Conservation (phyloP, 2,888 invertebrate species). For the Scaptomyza flava region DNA sequence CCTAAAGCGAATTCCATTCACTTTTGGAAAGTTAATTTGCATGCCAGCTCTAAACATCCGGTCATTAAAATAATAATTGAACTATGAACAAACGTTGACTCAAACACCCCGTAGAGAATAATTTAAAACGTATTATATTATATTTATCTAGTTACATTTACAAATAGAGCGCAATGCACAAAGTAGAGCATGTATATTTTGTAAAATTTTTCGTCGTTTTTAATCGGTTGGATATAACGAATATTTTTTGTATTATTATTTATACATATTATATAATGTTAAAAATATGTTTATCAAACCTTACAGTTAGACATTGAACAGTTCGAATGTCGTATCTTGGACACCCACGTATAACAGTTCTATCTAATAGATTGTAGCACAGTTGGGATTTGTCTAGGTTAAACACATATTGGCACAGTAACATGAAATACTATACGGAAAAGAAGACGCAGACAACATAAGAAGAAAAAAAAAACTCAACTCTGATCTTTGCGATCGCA, state of each 20-base stretch:
- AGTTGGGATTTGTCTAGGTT: slow-evolving; percentile 20
- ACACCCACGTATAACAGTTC: slow-evolving; percentile 39
- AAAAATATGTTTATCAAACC: slow-evolving; percentile 51
- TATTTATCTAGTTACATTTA: slow-evolving; percentile 40
- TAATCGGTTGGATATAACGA: slow-evolving; percentile 11
- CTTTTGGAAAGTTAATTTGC: slow-evolving; percentile 58
- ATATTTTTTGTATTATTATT: slow-evolving; percentile 30
- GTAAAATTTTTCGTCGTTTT: slow-evolving; percentile 41
- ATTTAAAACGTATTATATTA: slow-evolving; percentile 74
- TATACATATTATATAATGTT: slow-evolving; percentile 16
- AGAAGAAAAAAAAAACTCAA: slow-evolving; percentile 42
- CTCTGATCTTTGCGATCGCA: slow-evolving; percentile 53
- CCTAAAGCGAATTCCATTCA: slow-evolving; percentile 7
- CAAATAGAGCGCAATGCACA: slow-evolving; percentile 26
- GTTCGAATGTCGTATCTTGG: slow-evolving; percentile 43
- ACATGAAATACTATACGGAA: slow-evolving; percentile 17
- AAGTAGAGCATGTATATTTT: slow-evolving; percentile 17
- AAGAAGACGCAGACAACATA: slow-evolving; percentile 12
- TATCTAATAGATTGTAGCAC: slow-evolving; percentile 11
- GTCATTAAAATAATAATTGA: slow-evolving; percentile 74
- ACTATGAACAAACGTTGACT: slow-evolving; percentile 68
- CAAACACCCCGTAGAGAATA: slow-evolving; percentile 62
- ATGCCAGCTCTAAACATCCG: slow-evolving; percentile 63
- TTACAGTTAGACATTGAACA: slow-evolving; percentile 71
- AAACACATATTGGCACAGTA: slow-evolving; percentile 54